A percentile compares a stretch with the other conserved stretches of the same genome.
These are phyloP conservation scores for roundworm (Caenorhabditis elegans) DNA, from an alignment of 1,140 invertebrate genomes.

Conservation along the genomic window WBcel235 BX284606.5:3670001-3670500, in stretches of 20 bases:
- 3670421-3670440: not conserved
- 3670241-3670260: not conserved
- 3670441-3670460: not conserved
- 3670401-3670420: not conserved
- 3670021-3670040: not conserved
- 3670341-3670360: slow-evolving; percentile 1
- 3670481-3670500: not conserved
- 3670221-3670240: not conserved
- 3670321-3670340: not conserved
- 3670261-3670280: not conserved
- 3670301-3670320: not conserved
- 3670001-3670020: not conserved
- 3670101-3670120: not conserved
- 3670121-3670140: not conserved
- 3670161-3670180: not conserved
- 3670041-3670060: not conserved
- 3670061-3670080: not conserved
- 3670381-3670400: not conserved
- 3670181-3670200: not conserved
- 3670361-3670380: not conserved
- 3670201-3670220: not conserved
- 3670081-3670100: not conserved
- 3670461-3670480: slow-evolving; percentile 1
- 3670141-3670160: not conserved
- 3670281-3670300: not conserved